Evolutionary conservation across 1,140 invertebrate genomes (phyloP).

Genomic region (Drosophila tristis): DNA sequence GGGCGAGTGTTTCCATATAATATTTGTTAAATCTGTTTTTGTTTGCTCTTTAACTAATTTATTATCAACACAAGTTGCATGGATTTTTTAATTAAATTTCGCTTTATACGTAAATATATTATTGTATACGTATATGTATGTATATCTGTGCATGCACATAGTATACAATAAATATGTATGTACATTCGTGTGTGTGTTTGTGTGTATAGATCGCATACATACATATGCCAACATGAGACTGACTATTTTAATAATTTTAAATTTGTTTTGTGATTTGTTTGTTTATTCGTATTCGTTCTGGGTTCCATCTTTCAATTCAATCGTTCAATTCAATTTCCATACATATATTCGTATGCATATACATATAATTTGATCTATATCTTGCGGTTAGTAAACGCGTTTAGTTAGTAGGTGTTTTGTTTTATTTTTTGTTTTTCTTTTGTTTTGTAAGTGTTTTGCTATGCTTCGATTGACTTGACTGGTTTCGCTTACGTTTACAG

Average conservation of each 20-base stretch:
- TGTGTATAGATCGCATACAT: slow-evolving; percentile 31
- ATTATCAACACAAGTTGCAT: slow-evolving; percentile 71
- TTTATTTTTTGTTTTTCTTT: too few species aligned
- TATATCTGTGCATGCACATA: slow-evolving; percentile 27
- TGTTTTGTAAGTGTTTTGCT: slow-evolving; percentile 44
- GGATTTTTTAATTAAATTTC: slow-evolving; percentile 40
- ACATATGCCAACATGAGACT: slow-evolving; percentile 67
- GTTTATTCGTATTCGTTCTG: slow-evolving; percentile 30
- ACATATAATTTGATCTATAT: slow-evolving; percentile 63
- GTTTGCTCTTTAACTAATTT: slow-evolving; percentile 66
- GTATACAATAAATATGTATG: slow-evolving; percentile 41
- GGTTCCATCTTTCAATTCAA: slow-evolving; percentile 14
- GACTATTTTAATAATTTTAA: slow-evolving; percentile 55
- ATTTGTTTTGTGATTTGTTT: slow-evolving; percentile 32
- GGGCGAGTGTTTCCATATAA: slow-evolving; percentile 43
- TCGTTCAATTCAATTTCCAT: slow-evolving; percentile 4
- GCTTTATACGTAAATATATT: slow-evolving; percentile 57
- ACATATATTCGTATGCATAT: slow-evolving; percentile 24
- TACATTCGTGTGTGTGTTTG: slow-evolving; percentile 44
- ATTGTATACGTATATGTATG: slow-evolving; percentile 40
- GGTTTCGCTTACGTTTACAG: slow-evolving; percentile 67
- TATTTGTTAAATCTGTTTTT: slow-evolving; percentile 49
- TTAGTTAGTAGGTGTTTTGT: slow-evolving; percentile 57
- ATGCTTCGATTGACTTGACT: slow-evolving; percentile 79
- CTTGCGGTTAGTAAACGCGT: slow-evolving; percentile 70